phyloP scores from a whole-genome alignment of 2,888 invertebrate species.

The Acleris laterana region DNA sequence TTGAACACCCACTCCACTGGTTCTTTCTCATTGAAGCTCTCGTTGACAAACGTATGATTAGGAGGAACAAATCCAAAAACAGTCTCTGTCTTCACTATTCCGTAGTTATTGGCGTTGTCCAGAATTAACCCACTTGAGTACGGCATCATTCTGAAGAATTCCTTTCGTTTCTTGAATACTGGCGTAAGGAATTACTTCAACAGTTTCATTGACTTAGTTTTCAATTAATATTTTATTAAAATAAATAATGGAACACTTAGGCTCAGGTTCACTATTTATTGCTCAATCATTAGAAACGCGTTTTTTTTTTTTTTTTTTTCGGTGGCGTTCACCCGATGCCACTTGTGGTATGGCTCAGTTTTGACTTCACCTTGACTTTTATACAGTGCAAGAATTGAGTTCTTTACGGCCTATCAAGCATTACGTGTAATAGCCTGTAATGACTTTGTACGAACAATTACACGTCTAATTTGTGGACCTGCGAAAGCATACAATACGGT shows the following conservation, averaged over 20 bases:
- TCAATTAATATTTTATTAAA: background rate
- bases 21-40: conserved; percentile 53
- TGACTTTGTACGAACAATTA: conserved; percentile 33
- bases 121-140: conserved; percentile 63
- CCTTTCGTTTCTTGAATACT: background rate
- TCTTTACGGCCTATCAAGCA: conserved; percentile 60
- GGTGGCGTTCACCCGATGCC: conserved; percentile 11
- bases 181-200: background rate
- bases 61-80: conserved; percentile 60
- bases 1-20: conserved; percentile 64
- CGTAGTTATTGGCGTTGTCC: conserved; percentile 64
- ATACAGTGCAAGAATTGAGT: conserved; percentile 60
- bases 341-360: conserved; percentile 12
- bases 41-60: conserved; percentile 51
- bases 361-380: conserved; percentile 50
- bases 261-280: background rate
- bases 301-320: background rate
- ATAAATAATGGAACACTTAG: no score
- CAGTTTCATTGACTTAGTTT: background rate
- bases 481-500: conserved; percentile 19
- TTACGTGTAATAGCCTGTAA: conserved; percentile 52
- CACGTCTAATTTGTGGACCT: conserved; percentile 20
- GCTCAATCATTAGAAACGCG: no score
- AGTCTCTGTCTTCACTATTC: conserved; percentile 69
- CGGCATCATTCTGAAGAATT: conserved; percentile 56